A percentile compares a stretch with the other conserved stretches of the same genome.
Evolutionary conservation across 2,113 vertebrate genomes (phyloP).

Genomic region (Silurus meridionalis): DNA sequence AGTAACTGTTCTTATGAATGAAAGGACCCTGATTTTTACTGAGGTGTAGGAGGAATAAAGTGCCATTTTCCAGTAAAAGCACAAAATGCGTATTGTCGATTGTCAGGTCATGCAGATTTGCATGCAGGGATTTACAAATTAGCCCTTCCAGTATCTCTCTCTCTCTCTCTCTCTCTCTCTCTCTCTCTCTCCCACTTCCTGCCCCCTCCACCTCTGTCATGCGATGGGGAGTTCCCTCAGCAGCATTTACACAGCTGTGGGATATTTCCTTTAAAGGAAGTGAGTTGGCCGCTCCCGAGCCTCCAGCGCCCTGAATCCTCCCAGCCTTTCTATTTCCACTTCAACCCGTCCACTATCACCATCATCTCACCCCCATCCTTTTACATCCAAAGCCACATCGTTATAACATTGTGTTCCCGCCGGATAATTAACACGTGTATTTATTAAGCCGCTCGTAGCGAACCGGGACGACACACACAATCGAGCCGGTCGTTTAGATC

Average conservation of each 20-base stretch:
- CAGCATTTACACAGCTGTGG: conserved; percentile 74
- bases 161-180: neutral
- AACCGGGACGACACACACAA: too few relatives aligned
- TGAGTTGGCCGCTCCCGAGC: conserved; percentile 51
- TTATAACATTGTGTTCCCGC: neutral
- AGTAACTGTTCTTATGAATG: neutral
- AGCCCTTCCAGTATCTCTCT: neutral
- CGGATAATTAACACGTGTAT: neutral
- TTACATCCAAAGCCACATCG: neutral
- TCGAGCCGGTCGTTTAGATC: too few relatives aligned
- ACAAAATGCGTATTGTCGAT: neutral
- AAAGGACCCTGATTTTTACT: neutral
- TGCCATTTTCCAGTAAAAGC: neutral
- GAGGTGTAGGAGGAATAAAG: neutral
- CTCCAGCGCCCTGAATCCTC: conserved; percentile 21
- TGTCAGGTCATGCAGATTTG: neutral
- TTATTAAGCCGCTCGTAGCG: too few relatives aligned
- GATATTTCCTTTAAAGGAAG: conserved; percentile 79
- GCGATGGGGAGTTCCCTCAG: conserved; percentile 58
- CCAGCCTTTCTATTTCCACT: neutral
- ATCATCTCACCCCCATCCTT: neutral
- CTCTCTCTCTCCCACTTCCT: conserved; percentile 55
- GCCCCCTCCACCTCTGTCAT: conserved; percentile 50
- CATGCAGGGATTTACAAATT: neutral
- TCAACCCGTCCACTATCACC: neutral